phyloP scores from a whole-genome alignment of 2,113 vertebrate species.

The Ia io region DNA sequence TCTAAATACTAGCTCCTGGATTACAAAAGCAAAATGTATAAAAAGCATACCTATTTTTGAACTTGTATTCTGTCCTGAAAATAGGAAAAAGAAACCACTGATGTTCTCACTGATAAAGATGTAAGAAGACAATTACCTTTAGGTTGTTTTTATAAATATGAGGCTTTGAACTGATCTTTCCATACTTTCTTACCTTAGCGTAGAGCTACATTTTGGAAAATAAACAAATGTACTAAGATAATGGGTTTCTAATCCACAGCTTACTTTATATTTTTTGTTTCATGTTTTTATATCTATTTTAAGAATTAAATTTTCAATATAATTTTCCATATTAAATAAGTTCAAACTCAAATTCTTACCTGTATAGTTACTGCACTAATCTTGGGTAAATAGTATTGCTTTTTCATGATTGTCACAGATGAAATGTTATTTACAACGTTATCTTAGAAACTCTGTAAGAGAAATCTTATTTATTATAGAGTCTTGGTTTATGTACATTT shows the following conservation, averaged over 20 bases:
- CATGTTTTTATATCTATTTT: not conserved
- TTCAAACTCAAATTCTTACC: not conserved
- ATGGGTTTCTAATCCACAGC: not conserved
- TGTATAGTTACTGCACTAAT: not conserved
- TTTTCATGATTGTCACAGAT: slow-evolving; percentile 19
- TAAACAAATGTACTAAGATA: not conserved
- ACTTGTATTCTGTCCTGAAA: slow-evolving; percentile 3
- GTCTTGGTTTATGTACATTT: slow-evolving; percentile 26
- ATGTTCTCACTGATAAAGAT: not conserved
- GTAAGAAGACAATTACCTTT: not conserved
- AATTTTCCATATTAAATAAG: not conserved
- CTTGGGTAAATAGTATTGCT: not conserved
- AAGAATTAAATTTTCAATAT: not conserved
- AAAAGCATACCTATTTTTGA: not conserved
- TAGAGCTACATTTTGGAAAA: slow-evolving; percentile 7
- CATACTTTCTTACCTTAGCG: not conserved
- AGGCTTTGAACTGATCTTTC: not conserved
- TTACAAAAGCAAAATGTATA: slow-evolving; percentile 15
- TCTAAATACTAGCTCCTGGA: not conserved
- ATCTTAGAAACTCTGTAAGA: slow-evolving; percentile 25
- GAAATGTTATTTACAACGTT: not conserved
- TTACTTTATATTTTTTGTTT: not conserved
- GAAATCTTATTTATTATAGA: slow-evolving; percentile 40
- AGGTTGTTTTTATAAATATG: not conserved
- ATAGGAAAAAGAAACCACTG: not conserved